Evolutionary conservation across 2,113 vertebrate genomes (phyloP).

Genomic region (Canis aureus): DNA sequence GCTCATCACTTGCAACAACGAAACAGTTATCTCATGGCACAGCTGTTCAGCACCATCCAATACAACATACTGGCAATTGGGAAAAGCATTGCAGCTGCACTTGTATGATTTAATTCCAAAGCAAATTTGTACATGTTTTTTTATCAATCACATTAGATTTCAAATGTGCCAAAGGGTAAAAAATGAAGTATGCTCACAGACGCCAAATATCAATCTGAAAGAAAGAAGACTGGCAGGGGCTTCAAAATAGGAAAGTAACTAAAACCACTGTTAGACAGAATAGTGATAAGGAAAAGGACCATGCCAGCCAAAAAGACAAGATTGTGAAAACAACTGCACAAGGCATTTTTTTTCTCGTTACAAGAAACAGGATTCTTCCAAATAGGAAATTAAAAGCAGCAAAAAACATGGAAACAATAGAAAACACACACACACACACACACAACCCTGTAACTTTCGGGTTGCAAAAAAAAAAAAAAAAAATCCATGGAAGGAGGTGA

Average conservation of each 20-base stretch:
- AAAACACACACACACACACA: not conserved
- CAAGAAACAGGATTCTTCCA: constrained; percentile 20
- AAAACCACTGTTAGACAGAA: not conserved
- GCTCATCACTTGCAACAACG: rapidly evolving
- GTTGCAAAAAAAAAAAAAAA: not conserved
- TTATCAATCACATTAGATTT: not conserved
- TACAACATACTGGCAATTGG: rapidly evolving
- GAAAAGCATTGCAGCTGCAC: not conserved
- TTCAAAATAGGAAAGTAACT: not conserved
- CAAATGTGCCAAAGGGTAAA: not conserved
- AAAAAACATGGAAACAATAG: not conserved
- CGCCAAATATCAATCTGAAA: not conserved
- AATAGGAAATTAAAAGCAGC: constrained; percentile 61
- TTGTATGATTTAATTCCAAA: not conserved
- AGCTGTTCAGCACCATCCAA: not conserved
- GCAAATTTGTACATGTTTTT: not conserved
- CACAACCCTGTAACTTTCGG: not conserved
- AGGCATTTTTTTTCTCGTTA: not conserved
- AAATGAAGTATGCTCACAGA: not conserved
- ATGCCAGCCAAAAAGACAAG: not conserved
- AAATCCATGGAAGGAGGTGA: not conserved
- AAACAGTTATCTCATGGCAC: rapidly evolving
- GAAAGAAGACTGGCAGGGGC: not conserved
- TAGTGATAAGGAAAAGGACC: not conserved
- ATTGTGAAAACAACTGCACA: not conserved